phyloP scores from a whole-genome alignment of 2,888 invertebrate species.

The Lysandra coridon region DNA sequence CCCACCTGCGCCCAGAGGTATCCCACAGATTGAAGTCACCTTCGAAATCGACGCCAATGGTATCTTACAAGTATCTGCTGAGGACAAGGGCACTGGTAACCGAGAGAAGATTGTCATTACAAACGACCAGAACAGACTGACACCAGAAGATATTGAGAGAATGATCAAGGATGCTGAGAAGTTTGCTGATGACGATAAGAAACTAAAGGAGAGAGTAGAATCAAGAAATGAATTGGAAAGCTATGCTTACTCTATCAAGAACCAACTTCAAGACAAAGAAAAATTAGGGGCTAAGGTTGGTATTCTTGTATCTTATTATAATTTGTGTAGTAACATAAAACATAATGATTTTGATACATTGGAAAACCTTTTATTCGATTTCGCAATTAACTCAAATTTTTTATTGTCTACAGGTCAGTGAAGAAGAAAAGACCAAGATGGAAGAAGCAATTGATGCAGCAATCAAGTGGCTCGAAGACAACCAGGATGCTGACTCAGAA shows the following conservation, averaged over 20 bases:
- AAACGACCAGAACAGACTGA: conserved; percentile 97
- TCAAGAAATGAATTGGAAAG: conserved; percentile 98
- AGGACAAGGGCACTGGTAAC: conserved; percentile 99
- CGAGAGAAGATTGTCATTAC: conserved; percentile 99
- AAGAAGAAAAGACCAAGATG: conserved; percentile 96
- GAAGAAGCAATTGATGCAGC: conserved; percentile 97
- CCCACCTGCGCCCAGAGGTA: conserved; percentile 95
- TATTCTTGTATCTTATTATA: conserved; percentile 35
- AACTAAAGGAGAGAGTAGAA: conserved; percentile 96
- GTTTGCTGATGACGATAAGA: conserved; percentile 99
- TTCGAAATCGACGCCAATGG: conserved; percentile 97
- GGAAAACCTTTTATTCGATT: background rate
- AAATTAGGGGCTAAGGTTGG: conserved; percentile 94
- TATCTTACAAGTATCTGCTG: conserved; percentile 97
- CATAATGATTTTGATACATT: background rate
- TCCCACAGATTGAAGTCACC: conserved; percentile 96
- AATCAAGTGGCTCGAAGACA: conserved; percentile 98
- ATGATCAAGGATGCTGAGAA: conserved; percentile 99
- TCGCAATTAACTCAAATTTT: background rate
- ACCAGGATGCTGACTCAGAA: conserved; percentile 94
- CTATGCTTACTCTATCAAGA: conserved; percentile 98
- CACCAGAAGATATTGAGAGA: conserved; percentile 98
- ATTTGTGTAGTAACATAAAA: background rate
- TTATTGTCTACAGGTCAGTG: conserved; percentile 74
- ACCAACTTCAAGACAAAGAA: conserved; percentile 97